Base-by-base conservation (phyloP, 2,797 vertebrate species). In the Sphaeramia orbicularis region DNA sequence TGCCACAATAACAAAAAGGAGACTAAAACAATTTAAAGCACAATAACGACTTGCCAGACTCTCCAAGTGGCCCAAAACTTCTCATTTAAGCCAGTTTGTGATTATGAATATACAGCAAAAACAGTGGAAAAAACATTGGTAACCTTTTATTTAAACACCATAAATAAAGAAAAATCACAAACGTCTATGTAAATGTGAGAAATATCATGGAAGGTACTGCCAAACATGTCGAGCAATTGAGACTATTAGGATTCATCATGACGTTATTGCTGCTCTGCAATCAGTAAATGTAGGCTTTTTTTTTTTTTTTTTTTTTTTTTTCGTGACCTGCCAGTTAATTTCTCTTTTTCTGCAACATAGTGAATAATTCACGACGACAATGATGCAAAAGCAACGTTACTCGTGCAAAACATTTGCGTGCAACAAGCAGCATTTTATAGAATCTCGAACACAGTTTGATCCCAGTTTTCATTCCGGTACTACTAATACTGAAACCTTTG, bases 181-280 rank as follows among this genome's bases (percentile, higher is more conserved):
- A 70, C 18, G 55, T 54, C 51, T 70, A 55, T 83, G 75, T 93
- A 93, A 94, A 87, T 92, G 88, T 92, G 93, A 86, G 92, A 90
- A 92, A 93, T 92, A 78, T 82, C 83, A 88, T 80, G 90, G 91
- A 91, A 90, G 91, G 81, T 87, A 94, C 95, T 96, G 92, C 94
- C 93, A 91, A 79, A 92, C 92, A 96, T 78, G 81, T 87, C 60
- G 78, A 63, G 4, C 60, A 49, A 32, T n/a, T n/a, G n/a, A n/a
- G n/a, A n/a, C n/a, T n/a, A n/a, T n/a, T n/a, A 44, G 9, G 4
- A 36, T 2, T 0, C 40, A 16, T 11, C 10, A 2, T 40, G 53
- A 15, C 16, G 49, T 51, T 27, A 15, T 24, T 35, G n/a, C 5
- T 13, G 19, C 9, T 24, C 9, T 16, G 14, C 24, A 19, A 40